phyloP scores from a whole-genome alignment of 2,888 invertebrate species.

The Dryadula phaetusa region DNA sequence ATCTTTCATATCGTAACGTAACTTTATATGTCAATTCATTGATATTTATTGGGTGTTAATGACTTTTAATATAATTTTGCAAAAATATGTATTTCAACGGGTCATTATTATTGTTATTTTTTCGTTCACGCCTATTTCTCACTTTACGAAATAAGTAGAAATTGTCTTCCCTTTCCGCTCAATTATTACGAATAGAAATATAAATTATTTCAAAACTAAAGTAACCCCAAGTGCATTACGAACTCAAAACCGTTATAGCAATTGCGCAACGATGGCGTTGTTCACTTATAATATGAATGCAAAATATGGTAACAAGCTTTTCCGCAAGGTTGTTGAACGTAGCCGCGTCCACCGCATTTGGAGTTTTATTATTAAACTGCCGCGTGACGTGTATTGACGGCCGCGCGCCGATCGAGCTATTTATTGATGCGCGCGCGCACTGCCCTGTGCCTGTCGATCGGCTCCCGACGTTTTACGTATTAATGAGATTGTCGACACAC shows the following conservation, averaged over 20 bases:
- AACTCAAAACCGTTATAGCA: neutral
- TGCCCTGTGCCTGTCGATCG: slow-evolving; percentile 58
- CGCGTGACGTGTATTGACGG: slow-evolving; percentile 77
- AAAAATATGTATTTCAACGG: neutral
- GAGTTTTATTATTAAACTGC: slow-evolving; percentile 81
- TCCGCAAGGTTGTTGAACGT: slow-evolving; percentile 67
- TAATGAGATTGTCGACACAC: neutral
- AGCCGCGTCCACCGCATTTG: slow-evolving; percentile 60
- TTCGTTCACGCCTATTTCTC: neutral
- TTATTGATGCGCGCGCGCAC: slow-evolving; percentile 75
- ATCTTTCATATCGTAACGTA: slow-evolving; percentile 28
- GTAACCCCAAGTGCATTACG: too few species aligned
- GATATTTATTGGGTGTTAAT: neutral
- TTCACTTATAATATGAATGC: slow-evolving; percentile 16
- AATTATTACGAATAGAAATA: neutral
- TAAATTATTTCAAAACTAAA: neutral
- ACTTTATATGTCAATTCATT: slow-evolving; percentile 5
- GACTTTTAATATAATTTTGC: neutral
- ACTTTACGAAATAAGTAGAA: neutral
- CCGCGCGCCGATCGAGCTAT: slow-evolving; percentile 70
- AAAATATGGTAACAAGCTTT: slow-evolving; percentile 21
- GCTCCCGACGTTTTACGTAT: slow-evolving; percentile 43
- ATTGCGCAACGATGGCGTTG: neutral
- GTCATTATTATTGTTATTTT: neutral
- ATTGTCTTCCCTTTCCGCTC: too few species aligned